Percentiles rank a stretch among this genome's conserved stretches.
Evolutionary conservation across 1,140 invertebrate genomes (phyloP).

Genomic region (Meteorus sp.): DNA sequence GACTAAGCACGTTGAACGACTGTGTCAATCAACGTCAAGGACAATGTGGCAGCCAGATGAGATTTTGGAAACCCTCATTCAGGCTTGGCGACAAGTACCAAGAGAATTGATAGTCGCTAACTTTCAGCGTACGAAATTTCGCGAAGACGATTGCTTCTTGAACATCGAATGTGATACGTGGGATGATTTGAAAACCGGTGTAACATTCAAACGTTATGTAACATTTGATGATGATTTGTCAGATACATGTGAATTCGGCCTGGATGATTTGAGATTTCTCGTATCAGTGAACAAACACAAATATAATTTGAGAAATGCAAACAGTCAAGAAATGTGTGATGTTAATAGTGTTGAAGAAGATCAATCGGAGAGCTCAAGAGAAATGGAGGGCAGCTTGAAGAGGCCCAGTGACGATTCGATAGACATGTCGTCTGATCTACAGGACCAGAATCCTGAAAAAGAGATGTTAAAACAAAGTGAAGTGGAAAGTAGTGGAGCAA

Average conservation of each 20-base stretch:
- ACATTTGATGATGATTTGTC: slow-evolving; percentile 46
- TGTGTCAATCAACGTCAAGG: neutral
- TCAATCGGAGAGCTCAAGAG: neutral
- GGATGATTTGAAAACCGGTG: slow-evolving; percentile 28
- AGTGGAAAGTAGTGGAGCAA: no score
- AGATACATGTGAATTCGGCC: neutral
- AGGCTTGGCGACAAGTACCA: slow-evolving; percentile 40
- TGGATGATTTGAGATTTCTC: slow-evolving; percentile 6
- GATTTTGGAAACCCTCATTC: slow-evolving; percentile 32
- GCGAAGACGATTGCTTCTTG: slow-evolving; percentile 39
- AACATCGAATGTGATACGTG: slow-evolving; percentile 38
- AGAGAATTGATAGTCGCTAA: slow-evolving; percentile 41
- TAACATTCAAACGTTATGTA: slow-evolving; percentile 44
- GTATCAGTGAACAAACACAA: neutral
- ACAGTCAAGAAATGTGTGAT: neutral
- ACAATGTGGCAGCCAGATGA: slow-evolving; percentile 34
- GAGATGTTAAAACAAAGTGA: neutral
- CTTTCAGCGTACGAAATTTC: slow-evolving; percentile 46
- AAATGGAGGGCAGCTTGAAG: neutral
- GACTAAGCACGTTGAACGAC: slow-evolving; percentile 15
- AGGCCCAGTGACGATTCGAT: slow-evolving; percentile 6
- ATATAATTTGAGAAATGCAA: slow-evolving; percentile 11
- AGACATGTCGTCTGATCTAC: neutral
- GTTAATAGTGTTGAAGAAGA: slow-evolving; percentile 2
- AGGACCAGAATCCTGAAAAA: neutral